Conservation (phyloP, 2,113 vertebrate genomes). For the Nettapus auritus region DNA sequence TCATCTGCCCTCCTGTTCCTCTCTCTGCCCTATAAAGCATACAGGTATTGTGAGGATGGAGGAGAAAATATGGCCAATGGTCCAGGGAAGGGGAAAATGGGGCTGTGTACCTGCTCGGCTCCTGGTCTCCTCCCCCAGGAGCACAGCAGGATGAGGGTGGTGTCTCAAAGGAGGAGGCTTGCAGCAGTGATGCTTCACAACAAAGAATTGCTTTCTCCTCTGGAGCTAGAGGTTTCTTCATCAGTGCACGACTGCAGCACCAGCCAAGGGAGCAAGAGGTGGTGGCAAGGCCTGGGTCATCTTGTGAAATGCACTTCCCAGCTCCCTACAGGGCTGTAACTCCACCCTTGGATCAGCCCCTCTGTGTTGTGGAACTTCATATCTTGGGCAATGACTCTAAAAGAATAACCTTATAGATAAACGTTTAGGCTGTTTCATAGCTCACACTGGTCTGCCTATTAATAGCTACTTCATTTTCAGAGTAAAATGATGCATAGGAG, state of each 20-base stretch:
- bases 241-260: neutral
- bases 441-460: neutral
- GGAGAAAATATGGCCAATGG: neutral
- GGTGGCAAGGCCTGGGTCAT: neutral
- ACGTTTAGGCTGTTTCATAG: neutral
- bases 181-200: neutral
- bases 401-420: neutral
- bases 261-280: neutral
- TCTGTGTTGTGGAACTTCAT: neutral
- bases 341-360: neutral
- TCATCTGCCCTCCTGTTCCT: neutral
- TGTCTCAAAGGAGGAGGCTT: neutral
- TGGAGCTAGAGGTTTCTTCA: neutral
- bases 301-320: neutral
- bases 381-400: neutral
- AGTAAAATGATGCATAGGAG: neutral
- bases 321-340: neutral
- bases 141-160: no score
- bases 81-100: neutral
- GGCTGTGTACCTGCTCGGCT: rapidly evolving
- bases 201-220: neutral
- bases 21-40: neutral
- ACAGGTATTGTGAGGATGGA: neutral
- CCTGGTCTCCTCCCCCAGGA: neutral
- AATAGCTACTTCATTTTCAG: neutral